Evolutionary conservation across 2,888 invertebrate species (phyloP).

Genomic region (Mythimna lalbum): DNA sequence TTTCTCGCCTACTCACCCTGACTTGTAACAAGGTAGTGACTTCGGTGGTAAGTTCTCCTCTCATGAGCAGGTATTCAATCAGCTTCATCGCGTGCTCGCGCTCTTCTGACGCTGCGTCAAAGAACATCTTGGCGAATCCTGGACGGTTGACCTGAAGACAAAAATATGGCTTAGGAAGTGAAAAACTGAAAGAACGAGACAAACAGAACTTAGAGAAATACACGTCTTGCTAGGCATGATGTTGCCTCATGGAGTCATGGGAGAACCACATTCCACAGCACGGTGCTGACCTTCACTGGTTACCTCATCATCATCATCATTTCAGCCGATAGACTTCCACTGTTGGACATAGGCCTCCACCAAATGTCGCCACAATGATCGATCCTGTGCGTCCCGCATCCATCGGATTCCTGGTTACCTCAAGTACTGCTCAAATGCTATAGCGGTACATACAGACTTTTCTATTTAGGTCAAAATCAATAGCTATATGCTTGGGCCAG

Average conservation of each 20-base stretch:
- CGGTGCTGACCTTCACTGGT: background rate
- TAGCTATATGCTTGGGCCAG: too few relatives aligned
- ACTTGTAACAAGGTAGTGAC: conserved; percentile 91
- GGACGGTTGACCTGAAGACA: conserved; percentile 92
- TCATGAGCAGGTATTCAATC: conserved; percentile 96
- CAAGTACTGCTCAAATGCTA: background rate
- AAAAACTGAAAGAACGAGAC: background rate
- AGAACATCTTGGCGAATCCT: conserved; percentile 96
- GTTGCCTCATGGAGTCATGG: too few relatives aligned
- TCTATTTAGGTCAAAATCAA: background rate
- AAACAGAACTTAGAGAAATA: too few relatives aligned
- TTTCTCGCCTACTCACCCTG: conserved; percentile 75
- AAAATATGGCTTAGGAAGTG: background rate
- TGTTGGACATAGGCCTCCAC: too few relatives aligned
- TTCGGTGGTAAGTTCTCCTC: conserved; percentile 93
- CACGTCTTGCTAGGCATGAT: too few relatives aligned
- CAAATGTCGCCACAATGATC: too few relatives aligned
- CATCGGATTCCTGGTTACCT: too few relatives aligned
- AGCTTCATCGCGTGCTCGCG: conserved; percentile 96
- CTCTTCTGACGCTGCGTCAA: conserved; percentile 96
- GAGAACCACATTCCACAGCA: too few relatives aligned
- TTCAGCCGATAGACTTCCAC: too few relatives aligned
- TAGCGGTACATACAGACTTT: background rate
- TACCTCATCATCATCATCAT: too few relatives aligned
- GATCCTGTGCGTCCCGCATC: too few relatives aligned